Evolutionary conservation across 2,888 invertebrate genomes (phyloP).

Genomic region (Lepetodrilus schrolli): DNA sequence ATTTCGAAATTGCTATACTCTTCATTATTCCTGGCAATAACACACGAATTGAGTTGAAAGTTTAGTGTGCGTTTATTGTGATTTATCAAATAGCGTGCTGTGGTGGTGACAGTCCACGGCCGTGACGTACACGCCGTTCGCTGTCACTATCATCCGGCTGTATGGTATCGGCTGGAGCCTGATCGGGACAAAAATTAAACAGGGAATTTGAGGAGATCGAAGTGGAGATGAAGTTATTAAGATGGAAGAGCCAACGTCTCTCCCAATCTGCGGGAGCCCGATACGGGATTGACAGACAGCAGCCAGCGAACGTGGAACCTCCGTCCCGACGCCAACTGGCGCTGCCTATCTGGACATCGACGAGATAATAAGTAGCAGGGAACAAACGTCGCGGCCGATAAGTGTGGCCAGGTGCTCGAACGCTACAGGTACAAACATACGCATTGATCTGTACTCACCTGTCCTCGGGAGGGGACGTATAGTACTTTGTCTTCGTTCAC

Average conservation of each 20-base stretch:
- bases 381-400: background rate
- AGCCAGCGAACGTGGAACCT: background rate
- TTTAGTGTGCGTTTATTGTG: conserved; percentile 19
- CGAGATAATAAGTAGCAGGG: conserved; percentile 5
- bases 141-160: conserved; percentile 15
- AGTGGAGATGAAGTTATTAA: conserved; percentile 26
- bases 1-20: conserved; percentile 6
- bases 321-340: background rate
- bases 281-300: background rate
- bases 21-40: conserved; percentile 25
- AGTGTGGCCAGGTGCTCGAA: background rate
- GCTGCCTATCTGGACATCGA: conserved; percentile 14
- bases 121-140: background rate
- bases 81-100: conserved; percentile 25
- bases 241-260: conserved; percentile 19
- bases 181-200: conserved; percentile 26
- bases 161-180: conserved; percentile 6
- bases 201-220: conserved; percentile 27
- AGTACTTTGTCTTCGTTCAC: conserved; percentile 48
- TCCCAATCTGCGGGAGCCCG: background rate
- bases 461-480: conserved; percentile 61
- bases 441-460: background rate
- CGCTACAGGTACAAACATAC: background rate
- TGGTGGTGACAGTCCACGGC: background rate
- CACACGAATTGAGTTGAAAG: conserved; percentile 19